A percentile compares a stretch with the other conserved stretches of the same genome.
Evolutionary conservation across 2,888 invertebrate species (phyloP).

Genomic region (Caenorhabditis angaria): DNA sequence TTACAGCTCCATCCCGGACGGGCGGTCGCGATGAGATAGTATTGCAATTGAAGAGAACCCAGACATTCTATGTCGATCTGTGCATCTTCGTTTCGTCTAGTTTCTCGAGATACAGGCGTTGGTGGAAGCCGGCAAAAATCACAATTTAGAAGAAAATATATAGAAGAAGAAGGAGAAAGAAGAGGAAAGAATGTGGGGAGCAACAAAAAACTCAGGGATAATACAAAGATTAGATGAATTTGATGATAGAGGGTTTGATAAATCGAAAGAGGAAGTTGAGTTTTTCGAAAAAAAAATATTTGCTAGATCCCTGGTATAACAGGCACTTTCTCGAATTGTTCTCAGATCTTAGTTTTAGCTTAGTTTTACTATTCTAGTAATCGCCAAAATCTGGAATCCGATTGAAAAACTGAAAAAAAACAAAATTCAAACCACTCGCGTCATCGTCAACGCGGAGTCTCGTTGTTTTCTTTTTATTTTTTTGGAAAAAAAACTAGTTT

Average conservation of each 20-base stretch:
- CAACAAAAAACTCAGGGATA: not conserved
- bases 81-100: not conserved
- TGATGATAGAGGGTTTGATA: not conserved
- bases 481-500: no score
- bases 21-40: not conserved
- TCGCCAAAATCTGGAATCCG: no score
- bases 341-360: no score
- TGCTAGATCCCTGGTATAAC: no score
- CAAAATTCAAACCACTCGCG: no score
- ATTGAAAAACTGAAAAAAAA: no score
- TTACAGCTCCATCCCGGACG: conserved; percentile 2
- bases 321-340: no score
- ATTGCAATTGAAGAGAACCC: not conserved
- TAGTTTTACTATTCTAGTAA: no score
- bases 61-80: not conserved
- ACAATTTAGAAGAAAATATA: not conserved
- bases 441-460: no score
- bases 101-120: not conserved
- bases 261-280: not conserved
- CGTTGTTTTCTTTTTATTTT: no score
- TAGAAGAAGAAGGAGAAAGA: not conserved
- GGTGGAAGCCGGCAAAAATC: not conserved
- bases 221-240: conserved; percentile 1
- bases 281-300: not conserved
- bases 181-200: not conserved